Evolutionary conservation across 2,888 invertebrate species (phyloP), one percentile per base, ranked within the genome.

Genomic region (Globia sparganii): DNA sequence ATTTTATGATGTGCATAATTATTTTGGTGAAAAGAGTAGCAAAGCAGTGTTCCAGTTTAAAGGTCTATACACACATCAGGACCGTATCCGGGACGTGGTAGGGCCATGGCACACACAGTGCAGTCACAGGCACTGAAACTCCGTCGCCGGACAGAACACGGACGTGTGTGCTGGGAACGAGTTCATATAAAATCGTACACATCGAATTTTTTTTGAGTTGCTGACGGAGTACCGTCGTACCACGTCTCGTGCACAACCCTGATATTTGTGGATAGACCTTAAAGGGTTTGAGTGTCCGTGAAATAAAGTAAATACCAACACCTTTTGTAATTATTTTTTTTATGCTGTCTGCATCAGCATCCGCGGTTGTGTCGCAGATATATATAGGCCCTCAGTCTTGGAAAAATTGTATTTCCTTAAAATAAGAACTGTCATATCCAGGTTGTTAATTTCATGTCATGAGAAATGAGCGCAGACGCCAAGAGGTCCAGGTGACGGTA

Each of bases 341-440:
- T n/a, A n/a, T 13, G 56, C 13, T 28, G 5, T 2, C 5, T 56
- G 13, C 49, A 25, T 6, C 8, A 0, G n/a, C 11, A 56, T 15
- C 11, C 56, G 2, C 15, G 28, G 15, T 58, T 58, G n/a, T 58
- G 28, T 18, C 18, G 28, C 58, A 58, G 58, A 58, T 56, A 13
- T 56, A 21, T 2, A 53, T 5, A 8, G 25, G 49, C 3, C 11
- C n/a, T 8, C 4, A 56, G 53, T 8, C 11, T 56, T 56, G 6
- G 18, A 28, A 18, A 28, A 15, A 58, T 1, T 31, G 5, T 2
- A 8, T 15, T 59, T 3, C 28, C 28, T 8, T 3, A 8, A 59
- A 31, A 59, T 2, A 8, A 28, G 3, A 18, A 18, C 21, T 13
- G 43, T 0, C 70, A 74, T 58, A 81, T 87, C 80, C 21, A 82